These are phyloP conservation scores for Pyrgilauda ruficollis DNA, from an alignment of 2,113 vertebrate species.

Conservation along the genomic window DNA sequence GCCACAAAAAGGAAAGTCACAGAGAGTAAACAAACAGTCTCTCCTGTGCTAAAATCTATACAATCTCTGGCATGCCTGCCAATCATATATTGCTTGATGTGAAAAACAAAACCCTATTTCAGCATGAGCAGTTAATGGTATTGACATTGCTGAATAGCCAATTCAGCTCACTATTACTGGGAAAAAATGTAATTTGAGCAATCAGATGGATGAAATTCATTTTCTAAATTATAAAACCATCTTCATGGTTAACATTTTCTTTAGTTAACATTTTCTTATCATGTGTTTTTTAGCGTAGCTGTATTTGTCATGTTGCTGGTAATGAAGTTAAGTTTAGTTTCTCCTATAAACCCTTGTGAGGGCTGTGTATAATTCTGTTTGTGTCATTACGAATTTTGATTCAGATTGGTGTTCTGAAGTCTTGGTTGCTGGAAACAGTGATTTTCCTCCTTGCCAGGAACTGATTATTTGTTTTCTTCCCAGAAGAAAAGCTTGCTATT, in stretches of 20 bases:
- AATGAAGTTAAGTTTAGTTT: conserved; percentile 46
- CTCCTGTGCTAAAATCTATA: conserved; percentile 8
- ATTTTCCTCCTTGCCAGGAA: conserved; percentile 52
- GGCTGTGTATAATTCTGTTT: conserved; percentile 41
- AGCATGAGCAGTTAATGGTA: not conserved
- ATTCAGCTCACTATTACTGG: not conserved
- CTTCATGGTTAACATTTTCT: conserved; percentile 15
- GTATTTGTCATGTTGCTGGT: conserved; percentile 45
- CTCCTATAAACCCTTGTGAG: conserved; percentile 10
- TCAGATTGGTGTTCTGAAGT: conserved; percentile 32
- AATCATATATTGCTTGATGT: not conserved
- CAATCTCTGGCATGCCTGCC: not conserved
- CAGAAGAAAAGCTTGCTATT: conserved; percentile 42
- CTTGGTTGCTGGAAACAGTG: conserved; percentile 47
- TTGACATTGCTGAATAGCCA: conserved; percentile 1
- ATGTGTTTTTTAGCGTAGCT: not conserved
- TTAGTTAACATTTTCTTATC: conserved; percentile 15
- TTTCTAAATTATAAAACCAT: conserved; percentile 17
- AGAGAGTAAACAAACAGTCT: not conserved
- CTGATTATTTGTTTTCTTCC: conserved; percentile 32
- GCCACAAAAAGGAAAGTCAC: not conserved
- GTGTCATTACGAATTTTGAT: conserved; percentile 46
- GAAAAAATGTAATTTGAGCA: not conserved
- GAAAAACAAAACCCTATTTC: conserved; percentile 30
- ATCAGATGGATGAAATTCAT: not conserved